Base-by-base conservation (phyloP, 2,113 vertebrate genomes). In the Nerophis ophidion region DNA sequence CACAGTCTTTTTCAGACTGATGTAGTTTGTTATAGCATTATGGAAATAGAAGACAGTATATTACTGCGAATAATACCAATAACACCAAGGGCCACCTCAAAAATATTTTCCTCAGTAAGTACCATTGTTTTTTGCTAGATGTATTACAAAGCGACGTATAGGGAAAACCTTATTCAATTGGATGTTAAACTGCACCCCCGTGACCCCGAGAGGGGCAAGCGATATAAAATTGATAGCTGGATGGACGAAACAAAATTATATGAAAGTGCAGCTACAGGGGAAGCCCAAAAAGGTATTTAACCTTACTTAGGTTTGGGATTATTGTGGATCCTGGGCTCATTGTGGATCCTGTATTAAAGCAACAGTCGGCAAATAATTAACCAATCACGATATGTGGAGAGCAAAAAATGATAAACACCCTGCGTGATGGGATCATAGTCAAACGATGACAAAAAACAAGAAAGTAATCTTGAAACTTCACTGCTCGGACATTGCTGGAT, bases 331-430 rank as follows among this genome's bases (percentile, higher is more conserved):
- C 38, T 56, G n/a, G 2, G 9, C 40, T 42, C 40, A 42, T 42
- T 42, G 9, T 42, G 12, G 1, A 42, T 56, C 16, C 38, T 56
- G n/a, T 36, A 16, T 40, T 42, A 13, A 42, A 17, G 53, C 53
- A n/a, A 40, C 53, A 55, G 36, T 42, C 42, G 54, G 54, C 54
- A 56, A 19, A 42, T 56, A 12, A 56, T 33, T 44, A 56, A 56
- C 16, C 36, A 42, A 42, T 56, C 16, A 5, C 35, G 15, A 38
- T 55, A 13, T 40, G 35, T 17, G 5, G 11, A 42, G 38, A 56
- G n/a, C 54, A 42, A 17, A 42, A 56, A 42, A 19, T 17, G 11
- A 8, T 12, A 42, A 56, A 56, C 53, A 38, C 35, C 34, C 53
- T 8, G 15, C 11, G 54, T 26, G 1, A 26, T 26, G 53, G 17